Percentiles rank a stretch among this genome's conserved stretches.
Conservation (phyloP, 2,113 vertebrate genomes). For the Patagioenas fasciata region DNA sequence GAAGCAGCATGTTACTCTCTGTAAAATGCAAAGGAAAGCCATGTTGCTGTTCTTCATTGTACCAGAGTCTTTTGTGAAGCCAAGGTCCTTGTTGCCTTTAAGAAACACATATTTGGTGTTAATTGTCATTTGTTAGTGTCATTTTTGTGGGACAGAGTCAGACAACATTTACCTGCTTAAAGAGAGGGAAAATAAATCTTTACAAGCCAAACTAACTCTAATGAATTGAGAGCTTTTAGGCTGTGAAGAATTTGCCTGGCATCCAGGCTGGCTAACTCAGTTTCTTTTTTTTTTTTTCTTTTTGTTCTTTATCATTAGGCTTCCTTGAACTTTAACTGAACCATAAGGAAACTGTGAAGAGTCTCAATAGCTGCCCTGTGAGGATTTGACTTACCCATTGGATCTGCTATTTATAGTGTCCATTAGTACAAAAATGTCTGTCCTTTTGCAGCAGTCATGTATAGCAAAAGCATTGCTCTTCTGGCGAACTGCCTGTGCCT, state of each 20-base stretch:
- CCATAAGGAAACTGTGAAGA: slow-evolving; percentile 44
- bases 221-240: neutral
- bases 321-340: slow-evolving; percentile 71
- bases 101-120: neutral
- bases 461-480: slow-evolving; percentile 29
- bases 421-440: slow-evolving; percentile 53
- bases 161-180: neutral
- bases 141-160: neutral
- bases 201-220: neutral
- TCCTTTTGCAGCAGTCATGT: slow-evolving; percentile 61
- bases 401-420: slow-evolving; percentile 64
- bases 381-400: slow-evolving; percentile 30
- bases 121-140: neutral
- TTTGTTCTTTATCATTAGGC: slow-evolving; percentile 32
- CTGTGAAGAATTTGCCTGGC: neutral
- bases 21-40: neutral
- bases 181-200: neutral
- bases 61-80: neutral
- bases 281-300: neutral
- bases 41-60: rapidly evolving
- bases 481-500: slow-evolving; percentile 14
- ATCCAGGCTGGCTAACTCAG: neutral
- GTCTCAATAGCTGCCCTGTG: slow-evolving; percentile 51
- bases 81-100: neutral
- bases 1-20: neutral